Evolutionary conservation across 2,888 invertebrate species (phyloP), one percentile per base, ranked within the genome.

Genomic region (Aporophyla nigra): DNA sequence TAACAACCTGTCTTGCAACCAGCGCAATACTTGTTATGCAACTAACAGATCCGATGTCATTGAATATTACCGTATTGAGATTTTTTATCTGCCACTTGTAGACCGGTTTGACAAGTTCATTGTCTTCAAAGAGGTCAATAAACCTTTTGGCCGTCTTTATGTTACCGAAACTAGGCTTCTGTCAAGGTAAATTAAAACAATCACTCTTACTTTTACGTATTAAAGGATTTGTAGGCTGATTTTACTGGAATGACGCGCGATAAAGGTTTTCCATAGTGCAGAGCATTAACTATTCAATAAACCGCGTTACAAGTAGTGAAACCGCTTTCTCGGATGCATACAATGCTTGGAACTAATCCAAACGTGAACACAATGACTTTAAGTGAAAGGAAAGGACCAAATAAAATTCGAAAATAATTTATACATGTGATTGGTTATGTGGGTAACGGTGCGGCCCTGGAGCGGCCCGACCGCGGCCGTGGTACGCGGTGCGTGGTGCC

Each of bases 21-120:
- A 59, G 62, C 70, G 65, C 80, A 80, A 71, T 82, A 88, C 74
- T 84, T 77, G 87, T 91, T 91, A 91, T 89, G 92, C 88, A 92
- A 92, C 87, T 86, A 80, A 73, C 73, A 76, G 77, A 68, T 83
- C 77, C 78, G 76, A 81, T 79, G 78, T 83, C 83, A 82, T 87
- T 80, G 78, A 81, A 83, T 78, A 84, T 83, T 86, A 86, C 84
- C 65, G 76, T 82, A 84, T 82, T 75, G 78, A 80, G 61, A 63
- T 84, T 74, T 86, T 82, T 87, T 90, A 90, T 91, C 86, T 91
- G 86, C 83, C 75, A 85, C 79, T 76, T 71, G 73, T 78, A 85
- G 89, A 94, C 94, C 94, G 93, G 95, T 93, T 90, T 87, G 78
- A 86, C 87, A 92, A 93, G 95, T 93, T 95, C 95, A 93, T 91